phyloP scores from a whole-genome alignment of 2,888 invertebrate genomes.

The Ischnus inquisitorius region DNA sequence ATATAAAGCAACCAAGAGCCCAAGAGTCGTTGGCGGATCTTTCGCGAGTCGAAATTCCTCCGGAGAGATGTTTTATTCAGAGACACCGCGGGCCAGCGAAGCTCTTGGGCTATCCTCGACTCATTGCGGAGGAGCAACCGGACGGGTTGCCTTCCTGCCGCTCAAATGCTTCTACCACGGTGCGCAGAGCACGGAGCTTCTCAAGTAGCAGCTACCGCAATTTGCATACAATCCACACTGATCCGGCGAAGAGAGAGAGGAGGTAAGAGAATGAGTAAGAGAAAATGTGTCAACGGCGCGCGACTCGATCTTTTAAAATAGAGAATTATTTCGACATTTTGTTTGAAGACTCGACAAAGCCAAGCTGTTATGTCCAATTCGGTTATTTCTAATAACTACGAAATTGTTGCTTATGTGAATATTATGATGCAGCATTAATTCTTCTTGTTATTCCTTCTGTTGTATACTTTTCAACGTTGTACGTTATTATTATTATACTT shows the following conservation, averaged over 20 bases:
- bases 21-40: conserved; percentile 66
- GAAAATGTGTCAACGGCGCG: conserved; percentile 10
- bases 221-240: conserved; percentile 84
- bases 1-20: conserved; percentile 41
- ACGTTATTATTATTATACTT: conserved; percentile 36
- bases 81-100: conserved; percentile 82
- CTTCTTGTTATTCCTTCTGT: background rate
- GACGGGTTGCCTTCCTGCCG: conserved; percentile 69
- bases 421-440: background rate
- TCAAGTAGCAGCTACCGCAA: conserved; percentile 84
- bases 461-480: background rate
- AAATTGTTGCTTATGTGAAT: background rate
- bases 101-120: conserved; percentile 46
- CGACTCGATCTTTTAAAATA: conserved; percentile 6
- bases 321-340: background rate
- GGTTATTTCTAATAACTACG: background rate
- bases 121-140: conserved; percentile 53
- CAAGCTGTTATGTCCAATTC: background rate
- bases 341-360: background rate
- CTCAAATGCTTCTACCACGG: conserved; percentile 75
- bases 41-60: conserved; percentile 81
- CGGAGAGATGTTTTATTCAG: conserved; percentile 84
- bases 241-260: conserved; percentile 55
- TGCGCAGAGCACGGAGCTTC: conserved; percentile 64
- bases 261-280: conserved; percentile 30